Conservation (phyloP, 1,140 invertebrate species). For the Musca domestica region DNA sequence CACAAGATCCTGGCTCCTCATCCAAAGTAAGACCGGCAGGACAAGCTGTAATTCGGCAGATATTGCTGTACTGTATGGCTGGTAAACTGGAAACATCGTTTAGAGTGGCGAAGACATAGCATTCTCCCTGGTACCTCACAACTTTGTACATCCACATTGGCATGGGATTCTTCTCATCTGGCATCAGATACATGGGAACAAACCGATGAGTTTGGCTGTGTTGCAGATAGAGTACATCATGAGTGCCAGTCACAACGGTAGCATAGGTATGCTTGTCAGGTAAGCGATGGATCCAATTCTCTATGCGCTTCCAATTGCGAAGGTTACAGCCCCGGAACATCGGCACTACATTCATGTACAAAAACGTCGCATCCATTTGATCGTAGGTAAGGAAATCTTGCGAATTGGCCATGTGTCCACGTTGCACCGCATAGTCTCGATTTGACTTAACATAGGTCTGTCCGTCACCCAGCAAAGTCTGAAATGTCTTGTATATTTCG, state of each 20-base stretch:
- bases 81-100: background rate
- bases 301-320: background rate
- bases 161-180: background rate
- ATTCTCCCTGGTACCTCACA: background rate
- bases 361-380: constrained; percentile 6
- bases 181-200: background rate
- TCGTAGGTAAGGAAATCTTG: constrained; percentile 2
- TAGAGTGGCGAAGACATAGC: background rate
- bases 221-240: background rate
- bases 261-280: background rate
- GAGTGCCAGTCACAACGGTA: background rate
- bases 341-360: background rate
- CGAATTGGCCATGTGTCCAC: background rate
- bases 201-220: background rate
- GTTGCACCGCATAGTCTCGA: background rate
- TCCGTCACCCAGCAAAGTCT: background rate
- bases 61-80: too few relatives aligned
- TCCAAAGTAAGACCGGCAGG: background rate
- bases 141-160: background rate
- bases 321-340: background rate
- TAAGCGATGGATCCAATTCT: constrained; percentile 4
- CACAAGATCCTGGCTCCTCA: too few relatives aligned
- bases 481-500: background rate
- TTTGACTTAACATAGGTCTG: background rate
- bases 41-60: background rate